Base-by-base conservation (phyloP, 2,113 vertebrate genomes). In the Lates calcarifer region DNA sequence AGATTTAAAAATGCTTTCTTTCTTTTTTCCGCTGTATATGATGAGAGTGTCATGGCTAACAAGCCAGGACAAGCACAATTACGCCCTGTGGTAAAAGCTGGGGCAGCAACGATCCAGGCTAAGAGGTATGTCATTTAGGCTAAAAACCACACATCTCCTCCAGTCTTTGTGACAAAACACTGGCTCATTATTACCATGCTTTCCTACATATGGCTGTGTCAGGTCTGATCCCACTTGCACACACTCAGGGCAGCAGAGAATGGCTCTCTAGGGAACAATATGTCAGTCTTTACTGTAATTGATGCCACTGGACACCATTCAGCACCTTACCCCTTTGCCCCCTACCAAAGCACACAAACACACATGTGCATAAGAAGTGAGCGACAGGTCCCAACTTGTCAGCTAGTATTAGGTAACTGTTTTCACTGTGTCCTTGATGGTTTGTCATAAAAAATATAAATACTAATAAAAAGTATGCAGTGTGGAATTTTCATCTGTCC, bases 191-290 rank as follows among this genome's bases (percentile, higher is more conserved):
- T 75, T 37, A 56, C 65, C 28, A 60, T 2, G 20, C 56, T 55
- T 61, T 20, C 33, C 29, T 53, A 79, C 84, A 86, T 90, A 70
- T 87, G 78, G 62, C 31, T 62, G 51, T 57, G 62, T 58, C 51
- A 74, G 29, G 11, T 51, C 77, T 56, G 70, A 78, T 70, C 69
- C 41, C 33, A 56, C 43, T 76, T 75, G 68, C 71, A 73, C 41
- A 69, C 0, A 8, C 15, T 79, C 49, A 64, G 4, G 43, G 17
- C 17, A 20, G 43, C 43, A 51, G 49, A 51, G 49, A n/a, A 3
- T 22, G 22, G 49, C 22, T 51, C 49, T 51, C 8, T 43, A n/a
- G 47, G 55, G 43, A 66, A 51, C 10, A 49, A 20, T 14, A 39
- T 6, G 1, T 43, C n/a, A 65, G 24, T 68, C 28, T 64, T 18